Base-by-base conservation (phyloP, 1,140 invertebrate species). In the Paracyclopina nana region DNA sequence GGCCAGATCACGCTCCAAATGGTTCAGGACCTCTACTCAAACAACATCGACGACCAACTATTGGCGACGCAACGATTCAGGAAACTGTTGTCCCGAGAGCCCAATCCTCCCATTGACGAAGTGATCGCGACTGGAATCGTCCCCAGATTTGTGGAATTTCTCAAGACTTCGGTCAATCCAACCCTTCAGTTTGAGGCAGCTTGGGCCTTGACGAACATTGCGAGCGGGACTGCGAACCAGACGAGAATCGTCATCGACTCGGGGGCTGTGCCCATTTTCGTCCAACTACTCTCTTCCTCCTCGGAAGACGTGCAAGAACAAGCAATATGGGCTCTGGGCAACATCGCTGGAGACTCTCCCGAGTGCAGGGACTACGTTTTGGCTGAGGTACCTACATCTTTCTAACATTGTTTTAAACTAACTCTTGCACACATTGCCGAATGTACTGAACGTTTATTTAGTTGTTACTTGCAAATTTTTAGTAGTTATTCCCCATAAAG, bases 21-120 rank as follows among this genome's bases (percentile, higher is more conserved):
- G 82, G 63, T 75, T 22, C 63, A 80, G 56, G 78, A 78, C 54
- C 65, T 96, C 2, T 86, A 88, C 63, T 85, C 82, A 65, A 69
- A 75, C 45, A 74, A 81, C 64, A 68, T 78, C 27, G 74, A 80
- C 57, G 74, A 82, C 57, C 86, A 94, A 62, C 71, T 95, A 43
- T 67, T 70, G 59, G 88, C 90, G 12, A 95, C 88, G 42, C 88
- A 95, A 60, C 87, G 81, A 62, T 95, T 95, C 68, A 74, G 91
- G 53, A 96, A 92, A 69, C 69, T 96, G 42, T 68, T 97, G 31
- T 94, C 87, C 56, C 73, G 78, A 65, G 92, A 97, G 68, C 91
- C 91, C 6, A 92, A 95, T 71, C 92, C 92, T 42, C 91, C 88
- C 1, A 97, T 97, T 59, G 87, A 96, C 68, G 88, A 95, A 73